Base-by-base conservation (phyloP, 2,888 invertebrate species). In the Standfussiana lucernea region DNA sequence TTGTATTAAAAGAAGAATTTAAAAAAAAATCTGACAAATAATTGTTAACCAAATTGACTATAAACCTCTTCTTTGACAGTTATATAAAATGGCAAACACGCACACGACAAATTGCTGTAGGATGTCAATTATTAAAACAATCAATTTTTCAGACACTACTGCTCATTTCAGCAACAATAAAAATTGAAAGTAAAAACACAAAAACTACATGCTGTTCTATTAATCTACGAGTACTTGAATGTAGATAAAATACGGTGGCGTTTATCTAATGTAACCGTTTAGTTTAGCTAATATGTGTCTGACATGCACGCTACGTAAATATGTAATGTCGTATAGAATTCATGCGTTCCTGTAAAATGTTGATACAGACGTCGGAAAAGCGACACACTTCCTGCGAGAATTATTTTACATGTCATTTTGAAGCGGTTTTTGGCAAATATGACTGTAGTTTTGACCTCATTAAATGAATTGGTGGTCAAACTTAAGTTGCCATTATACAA, bases 271-370 rank as follows among this genome's bases (percentile, higher is more conserved):
- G 21, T 53, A 56, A 47, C 35, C 40, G 35, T 71, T 79, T 50
- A 68, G 35, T 78, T 70, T n/a, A 68, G 35, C 47, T 62, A 72
- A 84, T 84, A 79, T 32, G 50, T 53, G 45, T 56, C 28, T 78
- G 53, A 45, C 83, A 83, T 80, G 80, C 83, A 83, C 32, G 35
- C 79, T 56, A 61, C 18, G 37, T 66, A 70, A 65, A 70, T 83
- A 83, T n/a, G 59, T 47, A 40, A 53, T 70, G 45, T 77, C 24
- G 47, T 69, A 61, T 83, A 78, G 45, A 71, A 83, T 77, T 80
- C 79, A 83, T 67, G 79, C 42, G n/a, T 83, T 67, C 78, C 28
- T 47, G 24, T 47, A 47, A 21, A 18, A 62, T 35, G 70, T 35
- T 47, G 56, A 61, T 1, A 70, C 53, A 45, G n/a, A 28, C 21